phyloP scores from a whole-genome alignment of 2,888 invertebrate species.

The Deilephila porcellus region DNA sequence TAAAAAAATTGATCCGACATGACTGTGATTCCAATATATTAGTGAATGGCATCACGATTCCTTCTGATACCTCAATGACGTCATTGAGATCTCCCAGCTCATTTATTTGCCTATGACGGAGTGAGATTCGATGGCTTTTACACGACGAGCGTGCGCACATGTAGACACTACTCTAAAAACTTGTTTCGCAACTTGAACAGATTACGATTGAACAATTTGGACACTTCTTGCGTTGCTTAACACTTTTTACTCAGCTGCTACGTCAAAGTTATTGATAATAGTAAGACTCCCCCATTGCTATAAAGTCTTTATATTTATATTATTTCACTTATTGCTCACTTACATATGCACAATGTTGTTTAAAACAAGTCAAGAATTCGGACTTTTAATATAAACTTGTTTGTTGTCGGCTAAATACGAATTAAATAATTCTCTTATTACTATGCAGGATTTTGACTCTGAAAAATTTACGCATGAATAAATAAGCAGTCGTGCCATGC shows the following conservation, averaged over 20 bases:
- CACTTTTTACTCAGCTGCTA: neutral
- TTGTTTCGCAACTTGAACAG: neutral
- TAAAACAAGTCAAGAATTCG: too few relatives aligned
- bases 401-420: neutral
- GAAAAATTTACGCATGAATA: conserved; percentile 3
- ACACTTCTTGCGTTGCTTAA: conserved; percentile 2
- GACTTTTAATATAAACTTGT: neutral
- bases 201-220: neutral
- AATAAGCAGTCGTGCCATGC: neutral
- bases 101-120: neutral
- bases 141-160: neutral
- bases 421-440: too few relatives aligned
- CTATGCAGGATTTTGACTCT: neutral
- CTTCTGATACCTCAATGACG: neutral
- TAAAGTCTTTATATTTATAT: too few relatives aligned
- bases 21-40: neutral
- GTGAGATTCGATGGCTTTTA: neutral
- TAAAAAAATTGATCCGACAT: neutral
- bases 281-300: neutral
- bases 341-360: too few relatives aligned
- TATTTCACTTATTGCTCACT: too few relatives aligned
- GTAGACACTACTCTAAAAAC: neutral
- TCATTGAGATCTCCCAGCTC: neutral
- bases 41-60: neutral
- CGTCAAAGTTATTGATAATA: neutral